These are phyloP conservation scores for Ctenosaura bakeri DNA, from an alignment of 2,797 vertebrate species.

Conservation along the genomic window DNA sequence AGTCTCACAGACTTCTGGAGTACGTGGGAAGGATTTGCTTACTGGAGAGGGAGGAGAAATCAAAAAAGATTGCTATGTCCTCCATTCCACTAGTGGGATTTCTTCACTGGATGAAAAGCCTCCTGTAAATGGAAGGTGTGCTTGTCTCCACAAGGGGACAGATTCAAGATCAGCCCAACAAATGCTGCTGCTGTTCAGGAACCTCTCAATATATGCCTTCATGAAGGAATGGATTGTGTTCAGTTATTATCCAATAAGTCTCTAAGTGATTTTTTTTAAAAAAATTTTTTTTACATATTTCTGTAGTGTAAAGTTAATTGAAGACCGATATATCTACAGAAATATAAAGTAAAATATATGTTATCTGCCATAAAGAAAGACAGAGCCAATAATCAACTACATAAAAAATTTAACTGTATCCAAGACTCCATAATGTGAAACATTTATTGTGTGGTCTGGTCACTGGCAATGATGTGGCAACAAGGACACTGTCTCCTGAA, in stretches of 20 bases:
- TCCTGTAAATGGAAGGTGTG: background rate
- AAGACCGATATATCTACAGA: background rate
- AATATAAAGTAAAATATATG: background rate
- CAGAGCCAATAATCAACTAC: background rate
- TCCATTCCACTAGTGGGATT: background rate
- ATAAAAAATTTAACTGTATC: background rate
- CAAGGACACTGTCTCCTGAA: background rate
- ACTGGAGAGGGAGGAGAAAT: background rate
- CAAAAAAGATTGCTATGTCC: background rate
- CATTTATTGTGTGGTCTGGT: background rate
- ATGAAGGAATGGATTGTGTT: background rate
- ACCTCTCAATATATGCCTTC: background rate
- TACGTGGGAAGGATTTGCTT: background rate
- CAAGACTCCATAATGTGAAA: background rate
- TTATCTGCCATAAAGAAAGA: background rate
- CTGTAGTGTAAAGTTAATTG: background rate
- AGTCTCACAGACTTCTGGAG: background rate
- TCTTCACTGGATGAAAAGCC: background rate
- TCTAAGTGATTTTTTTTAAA: background rate
- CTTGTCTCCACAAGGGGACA: background rate
- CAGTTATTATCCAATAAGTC: too few species aligned
- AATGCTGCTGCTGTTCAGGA: background rate
- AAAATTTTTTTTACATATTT: background rate
- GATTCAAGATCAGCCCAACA: background rate
- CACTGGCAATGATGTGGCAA: background rate